phyloP scores from a whole-genome alignment of 2,113 vertebrate genomes.

The Uria aalge region DNA sequence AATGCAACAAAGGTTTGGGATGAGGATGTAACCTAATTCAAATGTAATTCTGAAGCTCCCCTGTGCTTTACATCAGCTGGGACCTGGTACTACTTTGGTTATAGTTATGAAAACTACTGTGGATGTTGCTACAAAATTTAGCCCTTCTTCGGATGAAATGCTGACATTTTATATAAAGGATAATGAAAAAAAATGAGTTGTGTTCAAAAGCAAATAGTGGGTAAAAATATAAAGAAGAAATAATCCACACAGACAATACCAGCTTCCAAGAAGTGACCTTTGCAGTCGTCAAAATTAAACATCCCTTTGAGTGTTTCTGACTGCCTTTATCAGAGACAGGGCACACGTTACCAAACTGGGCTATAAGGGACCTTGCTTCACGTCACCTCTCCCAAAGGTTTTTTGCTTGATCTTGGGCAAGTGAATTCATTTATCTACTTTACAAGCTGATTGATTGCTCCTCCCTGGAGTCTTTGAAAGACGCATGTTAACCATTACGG shows the following conservation, averaged over 20 bases:
- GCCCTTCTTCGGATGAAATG: neutral
- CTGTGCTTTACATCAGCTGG: neutral
- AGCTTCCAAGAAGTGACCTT: neutral
- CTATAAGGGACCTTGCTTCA: neutral
- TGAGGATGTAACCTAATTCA: neutral
- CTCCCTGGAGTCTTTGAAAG: neutral
- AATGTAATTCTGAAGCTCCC: neutral
- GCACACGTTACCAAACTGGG: neutral
- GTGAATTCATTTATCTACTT: neutral
- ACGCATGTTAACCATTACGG: neutral
- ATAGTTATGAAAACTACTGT: neutral
- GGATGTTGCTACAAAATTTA: neutral
- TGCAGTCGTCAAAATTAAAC: neutral
- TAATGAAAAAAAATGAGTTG: neutral
- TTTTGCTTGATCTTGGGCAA: neutral
- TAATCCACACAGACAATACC: neutral
- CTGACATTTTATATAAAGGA: neutral
- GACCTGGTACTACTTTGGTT: neutral
- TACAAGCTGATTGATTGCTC: neutral
- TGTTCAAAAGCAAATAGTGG: neutral
- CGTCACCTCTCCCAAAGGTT: neutral
- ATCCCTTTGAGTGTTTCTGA: neutral
- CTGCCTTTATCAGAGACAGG: neutral
- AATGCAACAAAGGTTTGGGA: neutral
- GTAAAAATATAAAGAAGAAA: neutral